phyloP scores from a whole-genome alignment of 1,140 invertebrate genomes.

The Ganaspis sp. region DNA sequence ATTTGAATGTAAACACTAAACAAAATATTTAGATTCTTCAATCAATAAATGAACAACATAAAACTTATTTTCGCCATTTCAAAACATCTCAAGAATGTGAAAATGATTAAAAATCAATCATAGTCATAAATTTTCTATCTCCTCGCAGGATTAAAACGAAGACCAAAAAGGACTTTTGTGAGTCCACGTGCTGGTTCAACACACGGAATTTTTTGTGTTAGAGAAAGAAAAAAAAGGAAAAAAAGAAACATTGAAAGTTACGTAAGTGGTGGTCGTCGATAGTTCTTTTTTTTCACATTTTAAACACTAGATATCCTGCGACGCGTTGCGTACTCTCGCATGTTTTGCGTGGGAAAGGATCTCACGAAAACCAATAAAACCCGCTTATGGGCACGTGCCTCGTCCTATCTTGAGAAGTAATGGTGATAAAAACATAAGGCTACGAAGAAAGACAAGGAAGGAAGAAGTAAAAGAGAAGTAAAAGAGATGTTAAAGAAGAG shows the following conservation, averaged over 20 bases:
- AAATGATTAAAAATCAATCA: too few species aligned
- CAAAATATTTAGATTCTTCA: too few species aligned
- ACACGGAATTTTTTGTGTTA: not conserved
- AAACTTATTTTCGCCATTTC: too few species aligned
- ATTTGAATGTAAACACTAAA: too few species aligned
- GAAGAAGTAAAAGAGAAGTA: constrained; percentile 37
- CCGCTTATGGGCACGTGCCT: constrained; percentile 42
- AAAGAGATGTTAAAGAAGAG: constrained; percentile 31
- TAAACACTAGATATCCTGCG: constrained; percentile 12
- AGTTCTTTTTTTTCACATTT: not conserved
- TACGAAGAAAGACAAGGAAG: constrained; percentile 33
- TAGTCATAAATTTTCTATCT: too few species aligned
- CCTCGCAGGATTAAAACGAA: too few species aligned
- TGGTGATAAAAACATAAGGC: constrained; percentile 39
- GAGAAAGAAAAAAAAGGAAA: not conserved
- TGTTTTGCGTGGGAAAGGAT: constrained; percentile 31
- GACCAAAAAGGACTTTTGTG: not conserved
- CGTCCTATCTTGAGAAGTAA: constrained; percentile 23
- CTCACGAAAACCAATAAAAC: constrained; percentile 30
- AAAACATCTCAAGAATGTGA: too few species aligned
- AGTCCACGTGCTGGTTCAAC: not conserved
- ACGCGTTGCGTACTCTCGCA: constrained; percentile 27
- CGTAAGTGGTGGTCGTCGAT: not conserved
- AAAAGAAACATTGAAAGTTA: not conserved
- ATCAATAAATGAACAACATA: too few species aligned